Percentiles rank a stretch among this genome's conserved stretches.
Evolutionary conservation across 2,797 vertebrate genomes (phyloP).

Genomic region (Myotis pilosus): DNA sequence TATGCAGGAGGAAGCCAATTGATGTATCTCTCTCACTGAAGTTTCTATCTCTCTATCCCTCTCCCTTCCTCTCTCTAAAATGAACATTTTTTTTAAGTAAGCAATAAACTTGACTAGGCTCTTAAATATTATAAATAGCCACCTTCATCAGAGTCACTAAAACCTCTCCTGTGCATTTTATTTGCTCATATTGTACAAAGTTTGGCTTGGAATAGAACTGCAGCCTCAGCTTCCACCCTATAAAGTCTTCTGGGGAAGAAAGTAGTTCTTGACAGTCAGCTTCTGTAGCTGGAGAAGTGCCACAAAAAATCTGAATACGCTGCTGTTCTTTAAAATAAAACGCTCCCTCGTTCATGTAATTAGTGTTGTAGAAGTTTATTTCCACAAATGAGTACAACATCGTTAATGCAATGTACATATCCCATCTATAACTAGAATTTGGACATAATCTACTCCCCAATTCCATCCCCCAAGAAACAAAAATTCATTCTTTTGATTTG

Average conservation of each 20-base stretch:
- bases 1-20: no score
- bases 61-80: no score
- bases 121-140: slow-evolving; percentile 41
- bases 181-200: slow-evolving; percentile 36
- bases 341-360: slow-evolving; percentile 13
- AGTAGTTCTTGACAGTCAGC: slow-evolving; percentile 37
- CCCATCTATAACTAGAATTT: background rate
- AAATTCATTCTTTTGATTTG: slow-evolving; percentile 14
- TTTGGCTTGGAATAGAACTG: slow-evolving; percentile 40
- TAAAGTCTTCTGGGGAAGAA: slow-evolving; percentile 43
- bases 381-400: slow-evolving; percentile 10
- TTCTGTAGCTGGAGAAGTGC: slow-evolving; percentile 58
- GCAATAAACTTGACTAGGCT: background rate
- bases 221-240: slow-evolving; percentile 39
- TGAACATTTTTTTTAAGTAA: background rate
- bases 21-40: no score
- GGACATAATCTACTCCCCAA: background rate
- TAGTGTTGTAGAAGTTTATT: slow-evolving; percentile 43
- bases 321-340: slow-evolving; percentile 58
- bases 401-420: slow-evolving; percentile 14
- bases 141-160: slow-evolving; percentile 31
- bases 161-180: slow-evolving; percentile 50
- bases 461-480: background rate
- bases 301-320: slow-evolving; percentile 40
- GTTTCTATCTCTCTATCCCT: no score